Base-by-base conservation (phyloP, 2,113 vertebrate species). In the Lethenteron reissneri region DNA sequence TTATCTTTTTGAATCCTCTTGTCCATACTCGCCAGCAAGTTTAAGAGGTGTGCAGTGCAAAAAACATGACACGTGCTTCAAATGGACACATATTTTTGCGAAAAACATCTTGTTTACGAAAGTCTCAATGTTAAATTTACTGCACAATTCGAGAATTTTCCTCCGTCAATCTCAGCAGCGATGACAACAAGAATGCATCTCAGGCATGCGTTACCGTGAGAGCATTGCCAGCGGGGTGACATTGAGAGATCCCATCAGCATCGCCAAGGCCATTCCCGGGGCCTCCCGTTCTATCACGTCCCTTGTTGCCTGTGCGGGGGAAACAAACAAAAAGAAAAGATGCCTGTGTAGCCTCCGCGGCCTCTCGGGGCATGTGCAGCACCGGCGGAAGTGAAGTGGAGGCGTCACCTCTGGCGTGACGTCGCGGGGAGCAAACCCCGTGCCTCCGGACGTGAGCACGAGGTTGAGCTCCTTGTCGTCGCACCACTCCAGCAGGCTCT, bases 401-500 rank as follows among this genome's bases (percentile, higher is more conserved):
- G n/a, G 56, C 78, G 84, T 78, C 77, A 96, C 94, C 91, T 97
- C 94, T 79, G 94, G 94, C 76, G 94, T 97, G 82, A 97, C 94
- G 80, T 97, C 94, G 80, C 94, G 84, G 12, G 94, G 94, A 69
- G 92, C 94, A 76, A 97, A 97, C 9, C 94, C 92, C 69, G 94
- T 97, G 81, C 94, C 94, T 79, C 94, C 94, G 11, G 94, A 95
- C 80, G 94, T 97, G 80, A 97, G 80, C 80, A 97, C 95, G 79
- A 97, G 88, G 82, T 97, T 97, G 75, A 97, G 87, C 75, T 97
- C 94, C 78, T 97, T 97, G 78, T 97, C 94, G 83, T 97, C 94
- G 76, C 89, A 95, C 91, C 90, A 94, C 78, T 95, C 90, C 84
- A 95, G 86, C 76, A 95, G 82, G 9, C 90, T 95, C 80, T 95